Percentiles rank a stretch among this genome's conserved stretches.
Conservation (phyloP, 2,113 vertebrate species). For the Mixornis gularis region DNA sequence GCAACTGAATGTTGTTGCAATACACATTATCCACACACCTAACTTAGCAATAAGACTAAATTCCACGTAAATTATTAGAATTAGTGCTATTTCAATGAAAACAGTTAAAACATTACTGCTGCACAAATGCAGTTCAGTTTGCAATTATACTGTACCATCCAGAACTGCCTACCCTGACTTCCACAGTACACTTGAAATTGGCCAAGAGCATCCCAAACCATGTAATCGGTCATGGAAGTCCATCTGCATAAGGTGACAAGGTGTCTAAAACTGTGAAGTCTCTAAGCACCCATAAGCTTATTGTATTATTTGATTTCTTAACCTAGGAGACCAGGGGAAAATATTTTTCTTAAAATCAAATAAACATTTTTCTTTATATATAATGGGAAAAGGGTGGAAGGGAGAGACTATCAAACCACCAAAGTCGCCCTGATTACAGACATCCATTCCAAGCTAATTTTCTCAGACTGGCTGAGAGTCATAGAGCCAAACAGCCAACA, state of each 20-base stretch:
- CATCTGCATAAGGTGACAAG: fast-evolving
- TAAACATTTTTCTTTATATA: not conserved
- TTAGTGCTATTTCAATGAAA: not conserved
- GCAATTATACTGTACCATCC: not conserved
- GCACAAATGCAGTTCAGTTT: not conserved
- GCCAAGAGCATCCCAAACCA: not conserved
- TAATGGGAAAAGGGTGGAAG: not conserved
- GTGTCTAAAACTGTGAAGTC: not conserved
- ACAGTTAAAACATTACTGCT: not conserved
- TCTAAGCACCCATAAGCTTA: not conserved
- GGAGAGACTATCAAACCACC: not conserved
- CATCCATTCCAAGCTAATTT: not conserved
- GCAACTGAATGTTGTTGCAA: not conserved
- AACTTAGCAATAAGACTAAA: not conserved
- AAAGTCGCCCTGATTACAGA: not conserved
- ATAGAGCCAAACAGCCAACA: not conserved
- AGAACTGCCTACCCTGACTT: not conserved
- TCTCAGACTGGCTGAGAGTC: not conserved
- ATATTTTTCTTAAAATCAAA: not conserved
- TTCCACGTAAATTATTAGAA: not conserved
- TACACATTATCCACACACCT: not conserved
- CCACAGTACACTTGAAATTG: not conserved
- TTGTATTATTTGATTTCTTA: not conserved
- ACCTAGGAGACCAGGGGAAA: not conserved
- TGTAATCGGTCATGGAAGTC: not conserved